Base-by-base conservation (phyloP, 2,797 vertebrate species). In the Serranus cabrilla region DNA sequence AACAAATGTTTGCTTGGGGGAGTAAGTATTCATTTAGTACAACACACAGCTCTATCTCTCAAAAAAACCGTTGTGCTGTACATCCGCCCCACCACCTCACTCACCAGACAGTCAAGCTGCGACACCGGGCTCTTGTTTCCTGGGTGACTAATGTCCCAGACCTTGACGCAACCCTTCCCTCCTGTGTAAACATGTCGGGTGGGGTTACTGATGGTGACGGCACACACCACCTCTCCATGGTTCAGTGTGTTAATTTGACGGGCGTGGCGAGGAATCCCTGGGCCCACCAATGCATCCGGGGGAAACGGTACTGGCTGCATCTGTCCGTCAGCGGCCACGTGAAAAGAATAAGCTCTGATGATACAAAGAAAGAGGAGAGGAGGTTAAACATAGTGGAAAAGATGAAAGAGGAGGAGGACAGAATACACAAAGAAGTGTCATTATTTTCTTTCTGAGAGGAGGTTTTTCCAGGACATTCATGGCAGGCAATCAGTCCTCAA, bases 61-160 rank as follows among this genome's bases (percentile, higher is more conserved):
- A 57, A 56, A 69, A 25, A 25, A 65, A 25, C n/a, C 45, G 6
- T 47, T 21, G 14, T 45, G 7, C 20, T 45, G 7, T 18, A n/a
- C 16, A 31, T 11, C 7, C 4, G 7, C 8, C 18, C 45, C 59
- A 14, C 8, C 37, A 17, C 13, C 18, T 78, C 56, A 85, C 96
- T 96, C 89, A 99, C 98, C 96, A 99, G 89, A 85, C 98, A 99
- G 89, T 99, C 98, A 4, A 99, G 96, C 92, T 99, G 98, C 1
- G 98, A 99, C 81, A 99, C 96, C 2, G 98, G 97, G 84, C 96
- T 99, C 95, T 99, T 99, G 95, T 97, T 98, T 90, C 97, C 98
- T 0, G 97, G 98, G 92, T 99, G 97, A 93, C 98, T 98, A 89
- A 99, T 99, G 85, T 99, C 98, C 98, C 98, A 99, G 87, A 99